Evolutionary conservation across 2,797 vertebrate genomes (phyloP), one percentile per base, ranked within the genome.

Genomic region (Chelon labrosus): DNA sequence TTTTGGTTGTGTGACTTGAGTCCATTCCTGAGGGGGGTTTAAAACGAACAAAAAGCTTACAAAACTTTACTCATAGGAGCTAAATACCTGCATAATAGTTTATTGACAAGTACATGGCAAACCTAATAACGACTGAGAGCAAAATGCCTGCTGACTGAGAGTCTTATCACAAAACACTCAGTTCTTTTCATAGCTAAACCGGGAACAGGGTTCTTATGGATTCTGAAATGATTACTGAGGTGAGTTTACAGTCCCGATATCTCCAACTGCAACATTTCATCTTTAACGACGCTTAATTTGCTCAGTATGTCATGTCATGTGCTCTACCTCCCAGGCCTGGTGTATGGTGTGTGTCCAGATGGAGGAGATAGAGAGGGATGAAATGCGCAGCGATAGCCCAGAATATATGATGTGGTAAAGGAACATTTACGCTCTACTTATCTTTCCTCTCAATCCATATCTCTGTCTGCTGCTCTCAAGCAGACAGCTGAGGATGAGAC

Each of bases 331-430:
- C 58, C 57, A 55, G 73, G 54, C 50, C 73, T 46, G 53, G 44
- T 64, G 77, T 52, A 67, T 20, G 75, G 16, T 63, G 78, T 75
- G 68, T 78, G 73, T 83, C 46, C 14, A 71, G 78, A 87, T 82
- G 53, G 80, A 73, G 62, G 65, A 55, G 89, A 87, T 83, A 71
- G 77, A 55, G 25, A 20, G 51, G 55, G 31, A 57, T 75, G 69
- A 75, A 84, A 79, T 66, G 68, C 2, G 38, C 17, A 75, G 80
- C 10, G 65, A 82, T 63, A 70, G 57, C 66, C 70, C 63, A 67
- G 70, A 84, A 88, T 83, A 82, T 86, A 88, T 75, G 81, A 88
- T 74, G 71, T 88, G 77, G 79, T 87, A 61, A 85, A 80, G 81
- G 75, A 82, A 85, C 84, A 71, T 86, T 87, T 84, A 83, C 54